Conservation (phyloP, 2,888 invertebrate species). For the Argyresthia goedartella region DNA sequence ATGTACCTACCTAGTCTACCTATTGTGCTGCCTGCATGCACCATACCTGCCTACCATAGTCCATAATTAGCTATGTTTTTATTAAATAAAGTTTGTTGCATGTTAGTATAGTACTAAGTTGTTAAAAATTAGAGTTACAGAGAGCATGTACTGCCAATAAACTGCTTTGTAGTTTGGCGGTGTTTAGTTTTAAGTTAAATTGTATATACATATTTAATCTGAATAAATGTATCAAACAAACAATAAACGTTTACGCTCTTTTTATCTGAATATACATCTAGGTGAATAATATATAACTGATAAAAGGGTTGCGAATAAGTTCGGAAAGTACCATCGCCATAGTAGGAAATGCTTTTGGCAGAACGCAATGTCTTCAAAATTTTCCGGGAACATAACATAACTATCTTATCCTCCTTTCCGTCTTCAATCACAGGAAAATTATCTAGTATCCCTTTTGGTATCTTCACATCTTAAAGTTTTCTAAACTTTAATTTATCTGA, state of each 20-base stretch:
- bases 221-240: too few relatives aligned
- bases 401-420: slow-evolving; percentile 8
- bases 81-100: too few relatives aligned
- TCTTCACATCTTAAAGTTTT: slow-evolving; percentile 3
- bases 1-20: too few relatives aligned
- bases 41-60: too few relatives aligned
- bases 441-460: slow-evolving; percentile 8
- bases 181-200: too few relatives aligned
- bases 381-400: slow-evolving; percentile 6
- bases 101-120: too few relatives aligned
- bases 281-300: slow-evolving; percentile 9
- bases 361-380: background rate
- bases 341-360: background rate
- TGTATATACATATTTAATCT: too few relatives aligned
- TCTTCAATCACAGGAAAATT: slow-evolving; percentile 10
- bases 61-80: too few relatives aligned
- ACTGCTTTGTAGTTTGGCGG: too few relatives aligned
- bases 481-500: slow-evolving; percentile 2
- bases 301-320: slow-evolving; percentile 7
- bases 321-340: background rate
- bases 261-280: slow-evolving; percentile 9
- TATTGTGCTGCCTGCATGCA: too few relatives aligned
- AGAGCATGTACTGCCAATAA: too few relatives aligned
- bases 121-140: too few relatives aligned
- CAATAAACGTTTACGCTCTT: slow-evolving; percentile 8